These are phyloP conservation scores for Threskiornis aethiopicus DNA, from an alignment of 2,797 vertebrate species.

Conservation along the genomic window DNA sequence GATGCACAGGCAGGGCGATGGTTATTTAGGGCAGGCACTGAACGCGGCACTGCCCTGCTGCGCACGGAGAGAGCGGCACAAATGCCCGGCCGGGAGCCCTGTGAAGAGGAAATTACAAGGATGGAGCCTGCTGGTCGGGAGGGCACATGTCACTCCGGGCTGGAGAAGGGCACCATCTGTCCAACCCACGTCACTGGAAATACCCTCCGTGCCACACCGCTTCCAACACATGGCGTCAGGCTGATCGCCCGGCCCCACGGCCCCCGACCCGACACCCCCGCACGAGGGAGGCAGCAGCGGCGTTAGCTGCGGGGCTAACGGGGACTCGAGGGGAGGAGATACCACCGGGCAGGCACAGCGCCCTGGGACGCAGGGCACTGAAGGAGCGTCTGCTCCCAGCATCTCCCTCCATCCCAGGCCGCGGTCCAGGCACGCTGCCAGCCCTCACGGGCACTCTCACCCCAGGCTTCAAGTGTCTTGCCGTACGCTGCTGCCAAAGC, in stretches of 20 bases:
- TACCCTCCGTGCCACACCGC: accelerated
- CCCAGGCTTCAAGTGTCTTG: neutral
- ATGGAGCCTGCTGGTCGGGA: conserved; percentile 30
- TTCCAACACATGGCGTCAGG: accelerated
- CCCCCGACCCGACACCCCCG: accelerated
- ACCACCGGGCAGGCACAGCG: neutral
- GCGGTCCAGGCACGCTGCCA: accelerated
- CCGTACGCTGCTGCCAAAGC: neutral
- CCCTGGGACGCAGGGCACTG: accelerated
- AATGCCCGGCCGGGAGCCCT: neutral
- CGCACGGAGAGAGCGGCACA: accelerated
- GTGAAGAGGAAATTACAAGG: conserved; percentile 17
- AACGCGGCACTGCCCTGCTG: neutral
- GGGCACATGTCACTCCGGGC: neutral
- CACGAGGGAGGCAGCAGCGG: neutral
- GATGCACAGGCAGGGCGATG: neutral
- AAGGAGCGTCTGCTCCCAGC: neutral
- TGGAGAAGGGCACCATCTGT: conserved; percentile 50
- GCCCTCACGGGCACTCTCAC: neutral
- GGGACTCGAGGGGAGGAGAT: neutral
- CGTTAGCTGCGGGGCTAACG: accelerated
- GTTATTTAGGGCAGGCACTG: neutral
- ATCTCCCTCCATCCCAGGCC: neutral
- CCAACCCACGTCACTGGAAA: neutral
- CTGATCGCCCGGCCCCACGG: accelerated